Base-by-base conservation (phyloP, 2,797 vertebrate species). In the Halcyon smyrnensis region DNA sequence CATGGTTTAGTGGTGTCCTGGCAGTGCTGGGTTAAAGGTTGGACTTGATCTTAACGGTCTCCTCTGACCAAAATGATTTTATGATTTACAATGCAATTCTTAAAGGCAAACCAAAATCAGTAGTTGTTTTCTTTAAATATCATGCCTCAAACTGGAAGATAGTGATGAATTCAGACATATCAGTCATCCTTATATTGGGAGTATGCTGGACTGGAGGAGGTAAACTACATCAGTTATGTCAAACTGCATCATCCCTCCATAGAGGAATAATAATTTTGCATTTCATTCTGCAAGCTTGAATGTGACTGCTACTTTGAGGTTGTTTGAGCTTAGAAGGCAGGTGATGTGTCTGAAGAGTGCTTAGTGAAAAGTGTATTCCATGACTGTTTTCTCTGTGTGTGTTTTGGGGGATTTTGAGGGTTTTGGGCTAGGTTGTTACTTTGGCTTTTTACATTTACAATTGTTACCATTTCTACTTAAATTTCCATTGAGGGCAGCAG, bases 91-190 rank as follows among this genome's bases (percentile, higher is more conserved):
- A 5, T 9, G 25, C 13, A 34, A 68, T 12, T 64, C n/a, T 78
- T 68, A 32, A 75, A 48, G 60, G 45, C 48, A 68, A 70, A 75
- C 27, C 28, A 60, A 48, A 83, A 24, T 24, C 3, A 2, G 30
- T 28, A 4, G 9, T 7, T 12, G 2, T 62, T 77, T 68, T 41
- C 36, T 74, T 81, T 57, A 57, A 57, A 75, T 75, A 25, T 53
- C 23, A 5, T 34, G 6, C 32, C 45, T 88, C 32, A 41, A 53
- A 78, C 19, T 14, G 37, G 34, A 56, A 71, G 28, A 43, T 78
- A 48, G 41, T 28, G 45, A 32, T 0, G 3, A 81, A 79, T 56
- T 86, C 30, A 45, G n/a, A 48, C 0, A 0, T 37, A 45, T 74
- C 34, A 54, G 39, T 24, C 32, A 23, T 17, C 32, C 56, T 67